Percentiles rank a stretch among this genome's conserved stretches.
Evolutionary conservation across 2,797 vertebrate species (phyloP).

Genomic region (Poeciliopsis paucimaculata): DNA sequence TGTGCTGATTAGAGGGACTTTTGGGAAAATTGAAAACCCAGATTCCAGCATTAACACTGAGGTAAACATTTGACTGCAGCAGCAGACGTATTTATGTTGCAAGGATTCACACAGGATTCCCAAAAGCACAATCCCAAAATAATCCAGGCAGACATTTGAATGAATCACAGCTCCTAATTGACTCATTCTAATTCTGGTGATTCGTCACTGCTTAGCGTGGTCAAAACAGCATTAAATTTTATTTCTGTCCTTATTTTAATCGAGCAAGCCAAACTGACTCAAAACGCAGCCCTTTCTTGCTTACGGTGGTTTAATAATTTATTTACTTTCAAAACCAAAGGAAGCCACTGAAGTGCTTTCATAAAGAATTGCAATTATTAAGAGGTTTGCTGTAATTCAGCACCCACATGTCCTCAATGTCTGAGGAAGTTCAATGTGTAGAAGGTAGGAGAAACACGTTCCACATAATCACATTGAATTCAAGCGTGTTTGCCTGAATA

Average conservation of each 20-base stretch:
- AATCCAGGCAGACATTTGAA: not conserved
- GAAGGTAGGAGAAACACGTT: constrained; percentile 44
- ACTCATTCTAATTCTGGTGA: constrained; percentile 4
- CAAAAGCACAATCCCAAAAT: constrained; percentile 5
- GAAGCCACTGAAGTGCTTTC: not conserved
- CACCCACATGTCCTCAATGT: constrained; percentile 5
- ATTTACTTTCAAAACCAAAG: not conserved
- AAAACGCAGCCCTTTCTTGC: not conserved
- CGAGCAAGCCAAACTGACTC: not conserved
- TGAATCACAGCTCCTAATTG: not conserved
- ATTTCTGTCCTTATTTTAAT: constrained; percentile 1
- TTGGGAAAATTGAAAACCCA: not conserved
- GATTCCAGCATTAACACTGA: not conserved
- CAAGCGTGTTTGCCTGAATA: constrained; percentile 46
- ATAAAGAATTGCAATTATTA: not conserved
- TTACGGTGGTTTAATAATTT: not conserved
- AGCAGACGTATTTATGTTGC: not conserved
- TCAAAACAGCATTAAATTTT: not conserved
- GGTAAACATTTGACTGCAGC: not conserved
- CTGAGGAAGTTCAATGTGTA: constrained; percentile 22
- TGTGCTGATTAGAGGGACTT: not conserved
- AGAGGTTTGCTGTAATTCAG: not conserved
- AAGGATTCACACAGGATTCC: not conserved
- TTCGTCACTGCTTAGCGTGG: not conserved
- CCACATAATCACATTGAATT: constrained; percentile 59